Evolutionary conservation across 2,888 invertebrate genomes (phyloP).

Genomic region (Homarus gammarus): DNA sequence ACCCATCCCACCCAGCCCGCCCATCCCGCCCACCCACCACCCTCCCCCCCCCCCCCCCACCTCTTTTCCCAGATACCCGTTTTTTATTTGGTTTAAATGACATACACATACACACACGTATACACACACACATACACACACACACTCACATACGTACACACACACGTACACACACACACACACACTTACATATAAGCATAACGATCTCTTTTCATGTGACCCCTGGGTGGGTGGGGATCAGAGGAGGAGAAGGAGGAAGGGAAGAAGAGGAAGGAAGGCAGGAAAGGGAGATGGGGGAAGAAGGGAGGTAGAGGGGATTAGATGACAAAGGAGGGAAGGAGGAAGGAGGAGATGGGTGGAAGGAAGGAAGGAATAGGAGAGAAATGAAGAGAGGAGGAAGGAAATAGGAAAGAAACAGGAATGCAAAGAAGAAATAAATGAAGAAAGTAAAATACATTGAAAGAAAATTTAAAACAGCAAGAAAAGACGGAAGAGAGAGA

Average conservation of each 20-base stretch:
- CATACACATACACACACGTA: too few relatives aligned
- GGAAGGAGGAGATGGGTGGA: background rate
- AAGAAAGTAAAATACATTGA: background rate
- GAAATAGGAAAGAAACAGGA: background rate
- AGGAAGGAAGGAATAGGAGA: background rate
- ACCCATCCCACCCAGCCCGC: too few relatives aligned
- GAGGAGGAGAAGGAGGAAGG: conserved; percentile 27
- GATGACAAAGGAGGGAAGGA: background rate
- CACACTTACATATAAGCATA: too few relatives aligned
- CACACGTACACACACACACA: too few relatives aligned
- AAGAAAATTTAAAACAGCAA: background rate
- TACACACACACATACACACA: too few relatives aligned
- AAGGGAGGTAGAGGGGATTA: background rate
- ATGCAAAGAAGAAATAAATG: background rate
- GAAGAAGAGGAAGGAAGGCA: background rate
- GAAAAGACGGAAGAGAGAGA: background rate
- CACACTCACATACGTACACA: too few relatives aligned
- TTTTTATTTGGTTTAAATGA: conserved; percentile 48
- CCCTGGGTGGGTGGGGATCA: background rate
- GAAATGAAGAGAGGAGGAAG: background rate
- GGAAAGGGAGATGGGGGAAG: background rate
- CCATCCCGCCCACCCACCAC: too few relatives aligned
- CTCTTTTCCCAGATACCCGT: background rate
- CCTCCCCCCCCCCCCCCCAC: too few relatives aligned
- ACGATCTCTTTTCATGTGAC: too few relatives aligned